Base-by-base conservation (phyloP, 1,140 invertebrate species). In the Tetraneura akinire region DNA sequence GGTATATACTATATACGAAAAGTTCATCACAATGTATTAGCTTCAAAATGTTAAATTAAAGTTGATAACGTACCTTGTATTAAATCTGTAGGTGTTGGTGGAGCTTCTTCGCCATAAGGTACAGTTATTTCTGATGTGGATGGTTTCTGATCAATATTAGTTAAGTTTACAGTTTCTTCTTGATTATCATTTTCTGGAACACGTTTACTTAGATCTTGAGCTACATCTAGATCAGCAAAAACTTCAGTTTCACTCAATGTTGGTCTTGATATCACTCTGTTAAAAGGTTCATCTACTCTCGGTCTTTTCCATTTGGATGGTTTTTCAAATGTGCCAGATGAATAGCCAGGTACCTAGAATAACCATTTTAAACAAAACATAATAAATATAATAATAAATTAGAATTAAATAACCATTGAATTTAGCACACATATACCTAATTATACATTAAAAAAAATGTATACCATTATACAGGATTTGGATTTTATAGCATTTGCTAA, bases 171-270 rank as follows among this genome's bases (percentile, higher is more conserved):
- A 62, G 32, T 37, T 26, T 62, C 71, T 18, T 49, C 29, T 60
- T 60, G 49, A 45, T 16, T 29, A 53, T 78, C 74, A 47, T 60
- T 78, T 78, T 78, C 70, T 73, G 64, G 76, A 57, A 82, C 74
- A 80, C 82, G 81, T 66, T 82, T 81, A 76, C 80, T 82, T 60
- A 82, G 26, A 76, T 82, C 82, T 80, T 82, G 80, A 51, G 74
- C 82, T 42, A 74, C 78, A 64, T 82, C 64, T 80, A 78, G 66
- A 80, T 81, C 81, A 26, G 81, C 66, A 62, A 81, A 80, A 49
- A 62, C 71, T 81, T 78, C 80, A 76, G 80, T 76, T 76, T 81
- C 80, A 66, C 70, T 76, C 23, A 81, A 78, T 51, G 80, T 76
- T 14, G 80, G 80, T 68, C 64, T 81, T 26, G 71, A 49, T 47